Evolutionary conservation across 2,888 invertebrate genomes (phyloP), one percentile per base, ranked within the genome.

Genomic region (Plagodis pulveraria): DNA sequence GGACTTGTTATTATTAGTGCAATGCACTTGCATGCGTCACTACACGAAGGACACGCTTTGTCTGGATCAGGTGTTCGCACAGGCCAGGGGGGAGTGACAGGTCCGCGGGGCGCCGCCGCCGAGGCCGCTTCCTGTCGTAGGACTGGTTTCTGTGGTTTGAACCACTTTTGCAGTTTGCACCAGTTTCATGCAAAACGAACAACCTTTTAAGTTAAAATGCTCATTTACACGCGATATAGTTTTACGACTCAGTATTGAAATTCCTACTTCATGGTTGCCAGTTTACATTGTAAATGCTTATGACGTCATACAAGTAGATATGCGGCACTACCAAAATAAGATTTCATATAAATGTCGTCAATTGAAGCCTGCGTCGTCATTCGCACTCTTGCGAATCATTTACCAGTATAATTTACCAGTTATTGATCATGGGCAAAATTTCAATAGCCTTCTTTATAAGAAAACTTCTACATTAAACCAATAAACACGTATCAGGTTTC

Each of bases 1-100:
- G 81, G 83, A 81, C 79, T 84, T 75, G 78, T 75, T 83, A 80
- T 84, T 86, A 84, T 80, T 89, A 86, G 89, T 88, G 87, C 88
- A 89, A 89, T 89, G 90, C 89, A 89, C 90, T 89, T 87, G 87
- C 76, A 86, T 88, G 89, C 88, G 89, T 89, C 89, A 90, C 78
- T 71, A 75, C 75, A 81, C 77, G 89, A 89, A 89, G 90, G 90
- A 89, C 90, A 87, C 82, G 89, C 89, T 89, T 89, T 89, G 90
- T 89, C 89, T 89, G 88, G 88, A 88, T 86, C 89, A 87, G 87
- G 88, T 87, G 88, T 83, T 81, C 76, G 78, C 60, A 59, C 51
- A 62, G 56, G 67, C 45, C 50, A 47, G 66, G 60, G 61, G 63
- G 70, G 63, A 62, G 60, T 66, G 69, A 59, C 62, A 58, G 66